Percentiles rank a stretch among this genome's conserved stretches.
Conservation (phyloP, 1,140 invertebrate genomes). For the Aphaenogaster floridana region DNA sequence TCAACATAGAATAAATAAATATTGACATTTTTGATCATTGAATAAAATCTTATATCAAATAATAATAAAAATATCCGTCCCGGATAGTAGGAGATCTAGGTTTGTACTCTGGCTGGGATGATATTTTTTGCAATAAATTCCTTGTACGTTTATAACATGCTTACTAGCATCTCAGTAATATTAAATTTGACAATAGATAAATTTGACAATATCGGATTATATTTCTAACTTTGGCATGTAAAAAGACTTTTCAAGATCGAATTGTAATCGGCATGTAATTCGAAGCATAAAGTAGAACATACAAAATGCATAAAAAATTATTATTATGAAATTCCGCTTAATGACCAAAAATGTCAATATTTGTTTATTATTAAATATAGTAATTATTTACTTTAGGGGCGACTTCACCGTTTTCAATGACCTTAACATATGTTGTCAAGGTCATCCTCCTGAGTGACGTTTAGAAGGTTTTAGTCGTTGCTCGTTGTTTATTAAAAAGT, state of each 20-base stretch:
- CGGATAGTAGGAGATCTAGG: not conserved
- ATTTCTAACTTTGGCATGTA: not conserved
- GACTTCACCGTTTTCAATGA: too few relatives aligned
- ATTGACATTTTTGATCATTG: not conserved
- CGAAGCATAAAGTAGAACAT: not conserved
- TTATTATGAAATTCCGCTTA: not conserved
- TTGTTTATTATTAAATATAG: not conserved
- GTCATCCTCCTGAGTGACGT: too few relatives aligned
- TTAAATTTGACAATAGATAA: not conserved
- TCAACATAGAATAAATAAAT: not conserved
- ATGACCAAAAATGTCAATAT: not conserved
- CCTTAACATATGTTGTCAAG: too few relatives aligned
- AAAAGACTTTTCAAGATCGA: not conserved
- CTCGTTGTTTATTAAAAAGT: too few relatives aligned
- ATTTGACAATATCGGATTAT: not conserved
- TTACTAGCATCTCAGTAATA: not conserved
- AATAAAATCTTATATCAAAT: not conserved
- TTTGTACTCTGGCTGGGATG: not conserved
- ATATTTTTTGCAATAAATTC: not conserved
- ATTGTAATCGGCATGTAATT: not conserved
- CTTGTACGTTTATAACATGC: not conserved
- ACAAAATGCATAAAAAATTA: not conserved
- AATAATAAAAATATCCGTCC: too few relatives aligned
- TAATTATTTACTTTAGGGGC: too few relatives aligned
- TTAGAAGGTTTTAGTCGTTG: too few relatives aligned